Evolutionary conservation across 2,113 vertebrate species (phyloP), one percentile per base, ranked within the genome.

Genomic region (Cololabis saira): DNA sequence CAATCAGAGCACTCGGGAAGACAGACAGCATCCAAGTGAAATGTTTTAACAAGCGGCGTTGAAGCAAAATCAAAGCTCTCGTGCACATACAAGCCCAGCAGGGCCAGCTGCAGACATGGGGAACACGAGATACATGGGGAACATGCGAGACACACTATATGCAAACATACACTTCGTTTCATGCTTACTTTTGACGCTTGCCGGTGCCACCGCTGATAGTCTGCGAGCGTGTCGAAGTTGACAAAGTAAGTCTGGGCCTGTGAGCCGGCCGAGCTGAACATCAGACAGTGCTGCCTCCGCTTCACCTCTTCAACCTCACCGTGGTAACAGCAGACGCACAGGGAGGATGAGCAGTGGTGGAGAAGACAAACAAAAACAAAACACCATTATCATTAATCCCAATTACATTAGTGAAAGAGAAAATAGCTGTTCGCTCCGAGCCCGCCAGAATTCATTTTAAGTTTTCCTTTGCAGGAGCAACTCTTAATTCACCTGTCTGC

Each of bases 141-240:
- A 58, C 45, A 53, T 0, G 3, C 37, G 14, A 50, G 33, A 71
- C 50, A 47, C 30, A 55, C 8, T 61, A 63, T 59, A 33, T 45
- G 17, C 33, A 59, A 41, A 54, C 4, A 27, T 17, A 24, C 19
- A 27, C 27, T 30, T 24, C 56, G 45, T 67, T 11, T 71, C 40
- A 41, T 30, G 48, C 90, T 95, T 92, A 99, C 97, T 92, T 96
- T 97, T 72, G 95, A 95, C 0, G 96, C 97, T 37, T 97, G 96
- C 17, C 97, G 95, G 61, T 96, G 92, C 97, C 97, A 99, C 40
- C 96, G 91, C 87, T 97, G 96, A 83, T 92, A 97, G 74, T 99
- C 96, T 0, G 93, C 83, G 49, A 95, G 86, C 0, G 95, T 95
- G 87, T 96, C 95, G 67, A 98, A 99, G 90, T 95, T 96, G 63